These are phyloP conservation scores for human DNA, from an alignment of 2,113 vertebrate species.

Conservation along the genomic window GRCh38 chrX:126044501-126045000, in stretches of 20 bases:
- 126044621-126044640: constrained; percentile 19
- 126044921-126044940: not conserved
- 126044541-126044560: constrained; percentile 39
- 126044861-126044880: constrained; percentile 42
- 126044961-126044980: constrained; percentile 49
- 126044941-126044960: constrained; percentile 18
- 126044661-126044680: constrained; percentile 57
- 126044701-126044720: constrained; percentile 35
- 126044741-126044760: constrained; percentile 47
- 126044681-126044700: constrained; percentile 42
- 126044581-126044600: constrained; percentile 45
- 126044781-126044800: constrained; percentile 53
- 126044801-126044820: constrained; percentile 72
- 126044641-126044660: not conserved
- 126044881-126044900: constrained; percentile 7
- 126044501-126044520: constrained; percentile 35
- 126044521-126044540: not conserved
- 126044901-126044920: not conserved
- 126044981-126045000: constrained; percentile 40
- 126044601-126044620: constrained; percentile 56
- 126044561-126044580: constrained; percentile 56
- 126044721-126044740: constrained; percentile 50
- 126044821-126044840: constrained; percentile 57
- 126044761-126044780: constrained; percentile 47
- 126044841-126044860: constrained; percentile 46